Evolutionary conservation across 1,140 invertebrate genomes (phyloP).

Genomic region (Atta colombica): DNA sequence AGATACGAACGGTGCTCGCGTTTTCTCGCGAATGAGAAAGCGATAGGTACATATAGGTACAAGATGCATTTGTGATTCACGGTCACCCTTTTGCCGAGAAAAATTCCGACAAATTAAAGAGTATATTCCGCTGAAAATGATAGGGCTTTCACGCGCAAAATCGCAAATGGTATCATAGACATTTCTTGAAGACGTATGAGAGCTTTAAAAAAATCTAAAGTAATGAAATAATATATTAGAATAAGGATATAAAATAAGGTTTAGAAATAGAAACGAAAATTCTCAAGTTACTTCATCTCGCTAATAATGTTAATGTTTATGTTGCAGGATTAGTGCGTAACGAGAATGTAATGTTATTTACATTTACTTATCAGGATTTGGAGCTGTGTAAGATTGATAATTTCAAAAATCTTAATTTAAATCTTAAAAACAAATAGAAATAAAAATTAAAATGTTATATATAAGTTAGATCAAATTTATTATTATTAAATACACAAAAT

Average conservation of each 20-base stretch:
- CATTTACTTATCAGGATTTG: slow-evolving; percentile 30
- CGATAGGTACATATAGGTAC: slow-evolving; percentile 20
- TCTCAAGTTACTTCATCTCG: neutral
- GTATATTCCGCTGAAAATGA: neutral
- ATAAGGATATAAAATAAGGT: too few species aligned
- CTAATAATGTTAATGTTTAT: slow-evolving; percentile 70
- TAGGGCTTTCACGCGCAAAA: neutral
- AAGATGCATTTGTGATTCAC: slow-evolving; percentile 46
- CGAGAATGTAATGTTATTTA: slow-evolving; percentile 41
- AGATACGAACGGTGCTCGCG: slow-evolving; percentile 43
- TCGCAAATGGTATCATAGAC: slow-evolving; percentile 29
- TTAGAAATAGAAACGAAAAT: slow-evolving; percentile 16
- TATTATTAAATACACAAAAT: too few species aligned
- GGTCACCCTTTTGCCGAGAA: slow-evolving; percentile 26
- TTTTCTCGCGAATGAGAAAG: slow-evolving; percentile 57
- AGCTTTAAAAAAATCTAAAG: slow-evolving; percentile 47
- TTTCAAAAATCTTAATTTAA: slow-evolving; percentile 63
- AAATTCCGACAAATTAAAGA: slow-evolving; percentile 30
- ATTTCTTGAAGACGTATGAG: slow-evolving; percentile 40
- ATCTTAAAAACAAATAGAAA: neutral
- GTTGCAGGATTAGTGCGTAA: slow-evolving; percentile 58
- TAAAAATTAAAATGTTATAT: too few species aligned
- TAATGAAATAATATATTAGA: slow-evolving; percentile 6
- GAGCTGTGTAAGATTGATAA: slow-evolving; percentile 52
- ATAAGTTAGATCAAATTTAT: too few species aligned